These are phyloP conservation scores for Platycheirus rosarum DNA, from an alignment of 2,888 invertebrate species.

Conservation along the genomic window DNA sequence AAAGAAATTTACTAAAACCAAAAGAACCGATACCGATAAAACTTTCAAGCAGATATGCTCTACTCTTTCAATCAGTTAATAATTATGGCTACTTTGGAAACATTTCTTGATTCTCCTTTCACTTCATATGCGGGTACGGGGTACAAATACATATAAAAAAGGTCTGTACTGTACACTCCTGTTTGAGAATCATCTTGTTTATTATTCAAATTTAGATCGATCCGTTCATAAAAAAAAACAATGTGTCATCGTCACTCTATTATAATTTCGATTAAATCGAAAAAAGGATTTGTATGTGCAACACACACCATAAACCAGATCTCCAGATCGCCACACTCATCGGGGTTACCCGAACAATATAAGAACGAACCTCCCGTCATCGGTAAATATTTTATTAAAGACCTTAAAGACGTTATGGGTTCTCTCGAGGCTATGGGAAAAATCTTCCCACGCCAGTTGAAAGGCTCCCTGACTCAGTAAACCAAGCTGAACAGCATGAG, in stretches of 20 bases:
- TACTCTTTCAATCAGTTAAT: slow-evolving; percentile 69
- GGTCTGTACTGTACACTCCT: slow-evolving; percentile 9
- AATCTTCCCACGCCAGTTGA: slow-evolving; percentile 72
- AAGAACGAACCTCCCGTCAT: slow-evolving; percentile 41
- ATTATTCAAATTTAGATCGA: slow-evolving; percentile 70
- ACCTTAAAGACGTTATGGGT: slow-evolving; percentile 67
- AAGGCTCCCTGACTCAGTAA: slow-evolving; percentile 16
- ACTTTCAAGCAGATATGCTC: slow-evolving; percentile 5
- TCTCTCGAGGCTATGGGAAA: slow-evolving; percentile 67
- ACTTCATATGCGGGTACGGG: slow-evolving; percentile 10
- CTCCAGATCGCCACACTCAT: background rate
- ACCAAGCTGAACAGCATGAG: slow-evolving; percentile 1
- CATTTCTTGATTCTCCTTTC: slow-evolving; percentile 29
- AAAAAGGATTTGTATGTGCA: slow-evolving; percentile 69
- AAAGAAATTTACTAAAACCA: slow-evolving; percentile 30
- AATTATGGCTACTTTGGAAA: slow-evolving; percentile 67
- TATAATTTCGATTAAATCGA: slow-evolving; percentile 67
- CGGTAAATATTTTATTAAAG: slow-evolving; percentile 66
- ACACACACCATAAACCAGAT: slow-evolving; percentile 5
- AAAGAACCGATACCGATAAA: slow-evolving; percentile 20
- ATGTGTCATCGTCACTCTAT: slow-evolving; percentile 74
- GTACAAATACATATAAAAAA: background rate
- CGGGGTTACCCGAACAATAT: background rate
- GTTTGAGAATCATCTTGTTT: slow-evolving; percentile 51
- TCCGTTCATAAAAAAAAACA: slow-evolving; percentile 59